These are phyloP conservation scores for Notechis scutatus DNA, from an alignment of 2,113 vertebrate genomes.

Conservation along the genomic window DNA sequence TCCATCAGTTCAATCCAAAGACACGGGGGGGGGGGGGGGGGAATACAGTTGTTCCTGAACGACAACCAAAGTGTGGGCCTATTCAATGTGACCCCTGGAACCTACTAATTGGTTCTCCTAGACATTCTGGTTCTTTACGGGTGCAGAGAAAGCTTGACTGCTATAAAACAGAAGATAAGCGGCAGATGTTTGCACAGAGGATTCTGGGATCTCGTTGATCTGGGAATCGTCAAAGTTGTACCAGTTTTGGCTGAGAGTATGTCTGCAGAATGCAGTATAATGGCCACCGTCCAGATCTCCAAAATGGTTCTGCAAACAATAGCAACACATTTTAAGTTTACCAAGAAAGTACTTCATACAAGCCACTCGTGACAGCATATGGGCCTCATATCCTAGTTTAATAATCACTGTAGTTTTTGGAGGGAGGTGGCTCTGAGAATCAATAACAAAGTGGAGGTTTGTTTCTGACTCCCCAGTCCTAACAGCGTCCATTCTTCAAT, in stretches of 20 bases:
- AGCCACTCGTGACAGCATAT: background rate
- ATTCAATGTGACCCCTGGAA: background rate
- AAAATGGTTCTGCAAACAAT: conserved; percentile 75
- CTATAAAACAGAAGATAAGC: conserved; percentile 83
- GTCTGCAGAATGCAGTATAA: conserved; percentile 83
- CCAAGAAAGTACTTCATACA: background rate
- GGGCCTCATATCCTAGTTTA: background rate
- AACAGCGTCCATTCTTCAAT: background rate
- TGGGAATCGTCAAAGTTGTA: conserved; percentile 77
- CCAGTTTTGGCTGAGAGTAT: conserved; percentile 69
- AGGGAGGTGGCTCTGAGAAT: background rate
- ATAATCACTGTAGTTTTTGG: background rate
- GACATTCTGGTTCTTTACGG: conserved; percentile 30
- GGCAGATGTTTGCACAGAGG: conserved; percentile 71
- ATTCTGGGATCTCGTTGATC: conserved; percentile 69
- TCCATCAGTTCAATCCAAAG: conserved; percentile 3
- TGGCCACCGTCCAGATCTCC: conserved; percentile 85
- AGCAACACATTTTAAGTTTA: background rate
- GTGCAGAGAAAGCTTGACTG: conserved; percentile 63
- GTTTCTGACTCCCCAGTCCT: background rate
- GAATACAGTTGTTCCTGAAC: conserved; percentile 52
- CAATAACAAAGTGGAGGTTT: background rate
- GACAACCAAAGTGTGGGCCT: conserved; percentile 6
- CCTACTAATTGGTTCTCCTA: conserved; percentile 20
- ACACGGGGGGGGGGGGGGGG: background rate